phyloP scores from a whole-genome alignment of 2,113 vertebrate genomes.

The Cyprinodon brontotheroides region DNA sequence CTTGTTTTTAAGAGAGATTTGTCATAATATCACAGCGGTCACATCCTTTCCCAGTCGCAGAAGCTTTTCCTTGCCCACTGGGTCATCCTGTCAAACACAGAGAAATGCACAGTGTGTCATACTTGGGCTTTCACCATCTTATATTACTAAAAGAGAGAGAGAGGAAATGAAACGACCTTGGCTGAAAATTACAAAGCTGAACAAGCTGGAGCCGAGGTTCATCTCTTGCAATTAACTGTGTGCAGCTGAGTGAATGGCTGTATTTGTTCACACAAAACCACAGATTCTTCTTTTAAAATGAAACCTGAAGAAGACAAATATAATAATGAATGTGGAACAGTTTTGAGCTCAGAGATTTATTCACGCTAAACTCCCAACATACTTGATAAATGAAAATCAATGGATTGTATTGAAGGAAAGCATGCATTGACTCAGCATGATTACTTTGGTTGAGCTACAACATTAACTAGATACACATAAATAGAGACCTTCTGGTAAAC shows the following conservation, averaged over 20 bases:
- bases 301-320: conserved; percentile 4
- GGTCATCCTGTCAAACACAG: conserved; percentile 70
- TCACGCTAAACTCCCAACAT: background rate
- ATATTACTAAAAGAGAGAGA: conserved; percentile 29
- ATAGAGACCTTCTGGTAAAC: background rate
- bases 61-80: conserved; percentile 63
- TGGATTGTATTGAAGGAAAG: background rate
- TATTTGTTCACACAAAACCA: conserved; percentile 13
- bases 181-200: conserved; percentile 47
- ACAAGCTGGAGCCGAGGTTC: conserved; percentile 25
- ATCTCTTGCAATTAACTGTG: conserved; percentile 6
- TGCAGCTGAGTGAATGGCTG: conserved; percentile 1
- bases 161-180: conserved; percentile 37
- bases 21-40: conserved; percentile 70
- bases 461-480: background rate
- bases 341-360: conserved; percentile 1
- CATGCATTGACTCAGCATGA: background rate
- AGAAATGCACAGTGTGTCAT: conserved; percentile 62
- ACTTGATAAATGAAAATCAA: background rate
- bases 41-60: conserved; percentile 54
- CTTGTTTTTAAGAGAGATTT: conserved; percentile 73
- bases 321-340: background rate
- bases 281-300: background rate
- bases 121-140: conserved; percentile 36
- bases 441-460: background rate